Evolutionary conservation across 2,113 vertebrate species (phyloP).

Genomic region (Azemiops feae): DNA sequence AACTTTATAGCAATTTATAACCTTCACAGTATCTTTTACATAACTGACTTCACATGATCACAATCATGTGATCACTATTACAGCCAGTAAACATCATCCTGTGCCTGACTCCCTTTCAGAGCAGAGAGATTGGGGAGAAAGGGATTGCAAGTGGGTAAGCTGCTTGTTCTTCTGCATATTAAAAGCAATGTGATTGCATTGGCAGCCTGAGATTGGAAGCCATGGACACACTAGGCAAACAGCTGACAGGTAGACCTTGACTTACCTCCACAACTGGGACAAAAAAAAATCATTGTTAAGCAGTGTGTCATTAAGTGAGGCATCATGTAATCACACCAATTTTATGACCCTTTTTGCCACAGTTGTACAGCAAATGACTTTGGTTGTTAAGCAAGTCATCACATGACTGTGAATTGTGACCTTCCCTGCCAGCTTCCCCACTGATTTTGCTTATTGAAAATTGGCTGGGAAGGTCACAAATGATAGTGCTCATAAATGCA

Average conservation of each 20-base stretch:
- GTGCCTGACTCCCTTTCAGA: not conserved
- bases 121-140: not conserved
- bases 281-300: not conserved
- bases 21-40: not conserved
- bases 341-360: not conserved
- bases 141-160: not conserved
- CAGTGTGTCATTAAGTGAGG: not conserved
- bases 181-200: not conserved
- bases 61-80: not conserved
- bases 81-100: not conserved
- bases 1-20: not conserved
- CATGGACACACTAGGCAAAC: not conserved
- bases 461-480: not conserved
- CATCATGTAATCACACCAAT: not conserved
- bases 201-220: not conserved
- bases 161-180: not conserved
- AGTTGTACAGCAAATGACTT: not conserved
- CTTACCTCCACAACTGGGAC: not conserved
- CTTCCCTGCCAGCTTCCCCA: not conserved
- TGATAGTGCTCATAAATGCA: not conserved
- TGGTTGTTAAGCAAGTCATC: not conserved
- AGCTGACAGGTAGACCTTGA: not conserved
- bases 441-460: not conserved
- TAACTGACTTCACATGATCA: not conserved
- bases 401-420: not conserved